Percentiles rank a stretch among this genome's conserved stretches.
phyloP scores from a whole-genome alignment of 2,113 vertebrate genomes.

The Willisornis vidua region DNA sequence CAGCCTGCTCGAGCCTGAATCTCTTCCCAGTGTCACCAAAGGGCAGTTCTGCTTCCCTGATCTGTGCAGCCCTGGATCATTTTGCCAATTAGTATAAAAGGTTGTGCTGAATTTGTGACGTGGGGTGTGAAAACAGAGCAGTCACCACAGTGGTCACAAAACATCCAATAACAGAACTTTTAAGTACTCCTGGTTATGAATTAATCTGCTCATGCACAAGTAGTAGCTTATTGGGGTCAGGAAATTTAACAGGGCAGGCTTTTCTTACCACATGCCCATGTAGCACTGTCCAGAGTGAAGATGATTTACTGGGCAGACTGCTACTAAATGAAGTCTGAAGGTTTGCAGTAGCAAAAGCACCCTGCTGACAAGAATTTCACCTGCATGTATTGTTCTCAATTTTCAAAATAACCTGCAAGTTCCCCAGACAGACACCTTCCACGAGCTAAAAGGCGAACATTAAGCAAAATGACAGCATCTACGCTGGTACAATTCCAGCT shows the following conservation, averaged over 20 bases:
- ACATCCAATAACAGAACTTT: background rate
- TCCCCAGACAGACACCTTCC: background rate
- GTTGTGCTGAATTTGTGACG: background rate
- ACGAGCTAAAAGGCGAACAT: background rate
- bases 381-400: background rate
- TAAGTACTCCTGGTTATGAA: background rate
- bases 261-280: background rate
- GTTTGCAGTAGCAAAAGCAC: background rate
- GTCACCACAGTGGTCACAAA: background rate
- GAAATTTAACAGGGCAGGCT: background rate
- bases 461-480: background rate
- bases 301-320: background rate
- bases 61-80: background rate
- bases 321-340: conserved; percentile 2
- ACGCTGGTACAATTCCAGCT: rapidly evolving
- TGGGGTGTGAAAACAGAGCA: background rate
- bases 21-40: background rate
- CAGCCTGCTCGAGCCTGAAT: background rate
- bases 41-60: background rate
- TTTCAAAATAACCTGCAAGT: background rate
- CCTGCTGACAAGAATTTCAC: background rate
- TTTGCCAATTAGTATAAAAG: background rate
- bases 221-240: background rate
- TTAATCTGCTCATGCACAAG: background rate
- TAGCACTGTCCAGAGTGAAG: background rate